Evolutionary conservation across 2,113 vertebrate species (phyloP).

Genomic region (Osmerus eperlanus): DNA sequence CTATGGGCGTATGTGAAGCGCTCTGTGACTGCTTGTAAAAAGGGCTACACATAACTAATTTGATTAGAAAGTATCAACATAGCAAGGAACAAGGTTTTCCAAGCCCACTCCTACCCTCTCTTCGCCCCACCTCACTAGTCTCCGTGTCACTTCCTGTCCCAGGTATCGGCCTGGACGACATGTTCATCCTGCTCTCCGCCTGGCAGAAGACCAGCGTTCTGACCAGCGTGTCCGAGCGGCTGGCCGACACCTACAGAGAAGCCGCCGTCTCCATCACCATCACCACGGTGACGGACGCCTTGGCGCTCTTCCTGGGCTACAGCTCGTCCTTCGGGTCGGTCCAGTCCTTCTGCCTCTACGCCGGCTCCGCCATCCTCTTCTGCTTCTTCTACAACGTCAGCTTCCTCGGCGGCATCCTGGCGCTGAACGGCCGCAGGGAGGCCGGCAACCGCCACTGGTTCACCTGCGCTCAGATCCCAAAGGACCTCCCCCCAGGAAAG

Average conservation of each 20-base stretch:
- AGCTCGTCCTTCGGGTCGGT: slow-evolving; percentile 77
- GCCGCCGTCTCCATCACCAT: slow-evolving; percentile 85
- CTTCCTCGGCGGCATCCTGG: slow-evolving; percentile 82
- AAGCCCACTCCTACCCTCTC: not conserved
- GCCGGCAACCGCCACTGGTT: slow-evolving; percentile 74
- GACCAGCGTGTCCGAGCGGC: slow-evolving; percentile 49
- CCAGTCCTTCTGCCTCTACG: slow-evolving; percentile 82
- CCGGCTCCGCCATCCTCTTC: slow-evolving; percentile 78
- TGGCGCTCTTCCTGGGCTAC: slow-evolving; percentile 82
- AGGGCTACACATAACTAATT: no score
- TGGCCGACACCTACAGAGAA: slow-evolving; percentile 74
- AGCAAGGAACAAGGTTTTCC: no score
- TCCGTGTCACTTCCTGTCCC: slow-evolving; percentile 19
- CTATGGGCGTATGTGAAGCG: no score
- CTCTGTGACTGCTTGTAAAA: no score
- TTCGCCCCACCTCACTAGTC: not conserved
- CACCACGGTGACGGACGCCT: slow-evolving; percentile 79
- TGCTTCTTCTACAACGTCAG: slow-evolving; percentile 84
- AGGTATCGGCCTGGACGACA: slow-evolving; percentile 87
- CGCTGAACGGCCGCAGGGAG: slow-evolving; percentile 78
- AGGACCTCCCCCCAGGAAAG: slow-evolving; percentile 33
- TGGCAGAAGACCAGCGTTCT: slow-evolving; percentile 77
- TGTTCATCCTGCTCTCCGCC: slow-evolving; percentile 86
- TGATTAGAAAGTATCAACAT: no score
- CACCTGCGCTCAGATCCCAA: slow-evolving; percentile 63